Percentiles rank a stretch among this genome's conserved stretches.
phyloP scores from a whole-genome alignment of 2,888 invertebrate genomes.

The Sminthurinus aureus region DNA sequence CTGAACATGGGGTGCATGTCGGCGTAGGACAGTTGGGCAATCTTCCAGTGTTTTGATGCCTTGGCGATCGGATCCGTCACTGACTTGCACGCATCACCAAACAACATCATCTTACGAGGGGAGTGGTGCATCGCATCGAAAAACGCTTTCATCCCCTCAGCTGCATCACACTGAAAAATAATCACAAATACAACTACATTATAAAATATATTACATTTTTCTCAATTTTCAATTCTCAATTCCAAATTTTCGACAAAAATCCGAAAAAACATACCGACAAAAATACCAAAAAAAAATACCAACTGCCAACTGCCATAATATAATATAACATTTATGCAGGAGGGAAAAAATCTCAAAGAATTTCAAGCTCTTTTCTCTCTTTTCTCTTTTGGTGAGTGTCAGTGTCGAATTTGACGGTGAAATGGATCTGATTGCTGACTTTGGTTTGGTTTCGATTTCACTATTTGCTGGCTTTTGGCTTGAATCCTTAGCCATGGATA shows the following conservation, averaged over 20 bases:
- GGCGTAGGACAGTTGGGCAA: slow-evolving; percentile 95
- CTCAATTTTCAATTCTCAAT: background rate
- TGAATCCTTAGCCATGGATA: too few relatives aligned
- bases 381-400: background rate
- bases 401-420: too few relatives aligned
- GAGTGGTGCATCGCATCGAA: slow-evolving; percentile 90
- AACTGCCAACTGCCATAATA: background rate
- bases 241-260: too few relatives aligned
- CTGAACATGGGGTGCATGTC: slow-evolving; percentile 98
- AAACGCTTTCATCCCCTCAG: slow-evolving; percentile 92
- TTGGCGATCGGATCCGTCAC: slow-evolving; percentile 97
- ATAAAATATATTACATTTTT: background rate
- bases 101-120: slow-evolving; percentile 85
- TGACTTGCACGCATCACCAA: slow-evolving; percentile 95
- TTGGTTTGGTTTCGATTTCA: too few relatives aligned
- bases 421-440: too few relatives aligned
- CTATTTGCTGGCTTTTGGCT: too few relatives aligned
- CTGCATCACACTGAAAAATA: slow-evolving; percentile 82
- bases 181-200: slow-evolving; percentile 40
- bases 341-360: background rate
- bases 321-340: too few relatives aligned
- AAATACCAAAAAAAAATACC: background rate
- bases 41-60: slow-evolving; percentile 95
- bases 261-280: background rate
- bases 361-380: background rate